These are phyloP conservation scores for Pristionchus japonicus DNA, from an alignment of 2,888 invertebrate genomes.

Conservation along the genomic window DNA sequence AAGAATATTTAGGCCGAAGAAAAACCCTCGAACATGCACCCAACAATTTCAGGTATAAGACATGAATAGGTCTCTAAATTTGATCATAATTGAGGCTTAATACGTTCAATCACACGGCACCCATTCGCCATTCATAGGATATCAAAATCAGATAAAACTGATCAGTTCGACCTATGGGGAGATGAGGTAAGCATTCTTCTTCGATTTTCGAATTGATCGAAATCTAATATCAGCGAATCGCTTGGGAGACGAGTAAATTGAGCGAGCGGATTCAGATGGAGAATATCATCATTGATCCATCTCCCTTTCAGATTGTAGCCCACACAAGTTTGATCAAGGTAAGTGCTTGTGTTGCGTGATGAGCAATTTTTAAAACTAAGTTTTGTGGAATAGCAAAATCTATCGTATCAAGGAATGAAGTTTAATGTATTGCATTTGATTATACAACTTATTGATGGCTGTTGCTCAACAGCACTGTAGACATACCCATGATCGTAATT, in stretches of 20 bases:
- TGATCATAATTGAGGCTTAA: slow-evolving; percentile 57
- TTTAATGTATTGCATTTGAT: no score
- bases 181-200: slow-evolving; percentile 58
- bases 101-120: slow-evolving; percentile 64
- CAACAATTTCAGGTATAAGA: not conserved
- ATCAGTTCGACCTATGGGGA: slow-evolving; percentile 67
- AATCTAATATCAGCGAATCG: slow-evolving; percentile 82
- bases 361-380: no score
- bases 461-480: no score
- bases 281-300: slow-evolving; percentile 88
- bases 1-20: not conserved
- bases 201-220: not conserved
- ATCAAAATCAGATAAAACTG: not conserved
- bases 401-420: no score
- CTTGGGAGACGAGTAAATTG: slow-evolving; percentile 94
- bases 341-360: no score
- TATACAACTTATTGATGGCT: no score
- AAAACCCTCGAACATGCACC: not conserved
- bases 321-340: slow-evolving; percentile 72
- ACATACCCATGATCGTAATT: no score
- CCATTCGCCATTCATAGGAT: slow-evolving; percentile 52
- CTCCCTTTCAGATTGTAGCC: slow-evolving; percentile 93
- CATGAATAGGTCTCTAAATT: not conserved
- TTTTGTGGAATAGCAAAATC: no score
- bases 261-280: slow-evolving; percentile 81